Evolutionary conservation across 2,888 invertebrate genomes (phyloP).

Genomic region (Clistopyga incitator): DNA sequence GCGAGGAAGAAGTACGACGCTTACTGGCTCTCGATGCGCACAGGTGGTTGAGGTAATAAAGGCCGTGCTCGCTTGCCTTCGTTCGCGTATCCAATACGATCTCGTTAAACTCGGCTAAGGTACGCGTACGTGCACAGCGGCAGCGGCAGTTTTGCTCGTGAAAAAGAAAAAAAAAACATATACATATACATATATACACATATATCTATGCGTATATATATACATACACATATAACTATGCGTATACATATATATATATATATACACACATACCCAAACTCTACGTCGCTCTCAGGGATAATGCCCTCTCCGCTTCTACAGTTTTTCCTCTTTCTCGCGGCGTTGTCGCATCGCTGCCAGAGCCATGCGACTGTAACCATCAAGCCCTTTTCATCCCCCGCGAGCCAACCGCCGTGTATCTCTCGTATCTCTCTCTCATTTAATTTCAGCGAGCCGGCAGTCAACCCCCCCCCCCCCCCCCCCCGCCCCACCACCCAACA

Average conservation of each 20-base stretch:
- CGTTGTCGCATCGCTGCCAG: slow-evolving; percentile 30
- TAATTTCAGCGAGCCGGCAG: slow-evolving; percentile 58
- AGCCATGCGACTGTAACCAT: slow-evolving; percentile 34
- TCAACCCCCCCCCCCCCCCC: slow-evolving; percentile 8
- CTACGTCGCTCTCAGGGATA: slow-evolving; percentile 43
- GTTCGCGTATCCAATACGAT: slow-evolving; percentile 62
- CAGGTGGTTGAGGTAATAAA: slow-evolving; percentile 67
- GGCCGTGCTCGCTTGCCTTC: slow-evolving; percentile 33
- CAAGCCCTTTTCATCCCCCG: slow-evolving; percentile 57
- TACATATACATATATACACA: slow-evolving; percentile 13
- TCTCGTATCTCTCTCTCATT: slow-evolving; percentile 42
- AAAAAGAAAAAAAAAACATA: no score
- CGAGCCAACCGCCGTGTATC: slow-evolving; percentile 12
- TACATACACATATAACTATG: slow-evolving; percentile 9
- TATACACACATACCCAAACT: no score
- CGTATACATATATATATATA: slow-evolving; percentile 16
- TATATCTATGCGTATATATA: neutral
- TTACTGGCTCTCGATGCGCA: slow-evolving; percentile 44
- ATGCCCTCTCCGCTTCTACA: slow-evolving; percentile 31
- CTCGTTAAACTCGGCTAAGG: slow-evolving; percentile 65
- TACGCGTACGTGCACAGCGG: slow-evolving; percentile 49
- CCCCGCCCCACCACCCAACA: neutral
- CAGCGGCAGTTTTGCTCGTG: slow-evolving; percentile 31
- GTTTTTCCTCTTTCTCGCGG: slow-evolving; percentile 40
- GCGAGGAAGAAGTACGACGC: slow-evolving; percentile 16